phyloP scores from a whole-genome alignment of 2,113 vertebrate genomes.

The Diphyllodes magnificus region DNA sequence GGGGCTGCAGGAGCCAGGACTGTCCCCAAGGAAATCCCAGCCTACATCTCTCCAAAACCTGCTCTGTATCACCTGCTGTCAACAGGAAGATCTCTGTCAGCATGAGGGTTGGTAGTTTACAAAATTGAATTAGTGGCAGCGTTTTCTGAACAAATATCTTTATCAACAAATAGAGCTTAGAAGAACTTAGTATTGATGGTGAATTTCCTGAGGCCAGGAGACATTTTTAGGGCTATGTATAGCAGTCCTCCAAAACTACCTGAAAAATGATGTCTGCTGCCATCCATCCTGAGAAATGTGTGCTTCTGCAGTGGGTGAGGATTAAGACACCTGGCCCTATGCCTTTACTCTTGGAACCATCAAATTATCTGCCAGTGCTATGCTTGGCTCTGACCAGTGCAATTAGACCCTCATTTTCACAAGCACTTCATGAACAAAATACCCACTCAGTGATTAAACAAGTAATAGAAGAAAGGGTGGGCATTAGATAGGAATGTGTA shows the following conservation, averaged over 20 bases:
- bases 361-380: constrained; percentile 63
- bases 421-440: constrained; percentile 57
- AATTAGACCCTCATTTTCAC: constrained; percentile 61
- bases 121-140: neutral
- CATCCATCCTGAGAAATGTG: constrained; percentile 33
- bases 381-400: constrained; percentile 53
- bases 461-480: constrained; percentile 64
- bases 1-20: neutral
- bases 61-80: neutral
- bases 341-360: constrained; percentile 54
- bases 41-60: neutral
- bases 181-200: neutral
- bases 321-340: constrained; percentile 54
- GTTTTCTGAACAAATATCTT: neutral
- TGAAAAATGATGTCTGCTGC: constrained; percentile 33
- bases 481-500: constrained; percentile 74
- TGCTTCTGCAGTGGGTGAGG: constrained; percentile 41
- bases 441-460: constrained; percentile 45
- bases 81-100: neutral
- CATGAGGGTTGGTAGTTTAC: neutral
- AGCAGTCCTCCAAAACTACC: neutral
- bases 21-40: neutral
- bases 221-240: neutral
- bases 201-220: neutral
- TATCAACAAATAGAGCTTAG: neutral